Evolutionary conservation across 2,797 vertebrate genomes (phyloP).

Genomic region (Pseudochirops corinnae): DNA sequence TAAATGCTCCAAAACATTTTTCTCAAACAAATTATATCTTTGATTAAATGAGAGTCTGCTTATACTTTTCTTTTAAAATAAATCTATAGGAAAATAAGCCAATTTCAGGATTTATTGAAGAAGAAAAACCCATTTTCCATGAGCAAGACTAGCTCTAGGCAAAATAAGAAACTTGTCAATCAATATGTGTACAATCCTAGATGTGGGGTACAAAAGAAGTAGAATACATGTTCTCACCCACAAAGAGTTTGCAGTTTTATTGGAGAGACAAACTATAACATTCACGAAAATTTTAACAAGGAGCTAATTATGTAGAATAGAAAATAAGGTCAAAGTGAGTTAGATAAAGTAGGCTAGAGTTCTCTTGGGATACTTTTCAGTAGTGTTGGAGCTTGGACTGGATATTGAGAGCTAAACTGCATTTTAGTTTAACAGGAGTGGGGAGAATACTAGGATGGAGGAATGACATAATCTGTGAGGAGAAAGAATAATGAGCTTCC

Average conservation of each 20-base stretch:
- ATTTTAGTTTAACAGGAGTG: neutral
- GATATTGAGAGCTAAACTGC: neutral
- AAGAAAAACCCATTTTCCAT: neutral
- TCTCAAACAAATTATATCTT: slow-evolving; percentile 19
- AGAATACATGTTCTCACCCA: neutral
- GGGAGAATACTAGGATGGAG: neutral
- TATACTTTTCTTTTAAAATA: neutral
- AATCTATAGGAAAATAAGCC: neutral
- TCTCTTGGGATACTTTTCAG: neutral
- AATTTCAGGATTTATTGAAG: slow-evolving; percentile 50
- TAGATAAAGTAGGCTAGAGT: neutral
- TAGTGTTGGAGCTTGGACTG: neutral
- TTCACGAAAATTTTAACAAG: neutral
- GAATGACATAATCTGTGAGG: neutral
- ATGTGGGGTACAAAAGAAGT: slow-evolving; percentile 49
- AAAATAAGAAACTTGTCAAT: slow-evolving; percentile 31
- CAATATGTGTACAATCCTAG: slow-evolving; percentile 13
- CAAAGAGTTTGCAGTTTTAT: neutral
- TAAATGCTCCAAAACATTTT: neutral
- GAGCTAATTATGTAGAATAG: neutral
- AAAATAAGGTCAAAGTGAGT: neutral
- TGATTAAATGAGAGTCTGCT: slow-evolving; percentile 9
- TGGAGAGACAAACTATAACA: neutral
- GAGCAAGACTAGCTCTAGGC: slow-evolving; percentile 31
- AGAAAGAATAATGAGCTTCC: neutral